Evolutionary conservation across 2,113 vertebrate species (phyloP).

Genomic region (Sander lucioperca): DNA sequence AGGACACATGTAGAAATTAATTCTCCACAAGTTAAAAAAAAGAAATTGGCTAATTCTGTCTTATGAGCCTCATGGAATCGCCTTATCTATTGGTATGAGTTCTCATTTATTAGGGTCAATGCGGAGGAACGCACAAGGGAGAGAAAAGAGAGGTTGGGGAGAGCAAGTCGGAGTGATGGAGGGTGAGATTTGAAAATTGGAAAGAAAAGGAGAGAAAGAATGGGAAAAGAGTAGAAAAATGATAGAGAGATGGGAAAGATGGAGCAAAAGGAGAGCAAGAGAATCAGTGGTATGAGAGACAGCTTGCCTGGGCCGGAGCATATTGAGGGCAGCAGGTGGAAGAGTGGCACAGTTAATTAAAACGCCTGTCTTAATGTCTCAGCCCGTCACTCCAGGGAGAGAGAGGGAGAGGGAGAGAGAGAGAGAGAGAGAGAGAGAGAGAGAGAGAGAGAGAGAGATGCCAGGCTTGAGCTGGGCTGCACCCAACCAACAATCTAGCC

Average conservation of each 20-base stretch:
- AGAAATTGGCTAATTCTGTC: constrained; percentile 78
- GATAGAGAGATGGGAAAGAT: constrained; percentile 51
- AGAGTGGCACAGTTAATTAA: constrained; percentile 85
- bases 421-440: constrained; percentile 47
- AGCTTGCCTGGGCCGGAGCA: constrained; percentile 82
- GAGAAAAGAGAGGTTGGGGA: constrained; percentile 43
- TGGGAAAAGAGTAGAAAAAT: constrained; percentile 29
- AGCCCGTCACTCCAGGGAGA: constrained; percentile 79
- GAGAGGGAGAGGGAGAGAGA: constrained; percentile 33
- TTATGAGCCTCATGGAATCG: constrained; percentile 64
- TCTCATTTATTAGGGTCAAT: constrained; percentile 76
- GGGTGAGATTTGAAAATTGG: constrained; percentile 64
- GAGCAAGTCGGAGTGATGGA: constrained; percentile 44
- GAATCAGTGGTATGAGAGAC: constrained; percentile 77
- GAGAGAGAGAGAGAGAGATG: constrained; percentile 60
- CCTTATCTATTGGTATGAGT: constrained; percentile 71
- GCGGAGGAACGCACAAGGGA: constrained; percentile 37
- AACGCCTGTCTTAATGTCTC: constrained; percentile 84
- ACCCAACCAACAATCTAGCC: constrained; percentile 73
- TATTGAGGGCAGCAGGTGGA: constrained; percentile 86
- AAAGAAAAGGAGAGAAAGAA: constrained; percentile 44
- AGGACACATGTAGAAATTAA: constrained; percentile 80
- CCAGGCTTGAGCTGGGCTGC: constrained; percentile 75
- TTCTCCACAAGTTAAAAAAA: constrained; percentile 68
- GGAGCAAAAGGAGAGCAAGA: constrained; percentile 65